These are phyloP conservation scores for Aldabrachelys gigantea DNA, from an alignment of 2,113 vertebrate species.

Conservation along the genomic window DNA sequence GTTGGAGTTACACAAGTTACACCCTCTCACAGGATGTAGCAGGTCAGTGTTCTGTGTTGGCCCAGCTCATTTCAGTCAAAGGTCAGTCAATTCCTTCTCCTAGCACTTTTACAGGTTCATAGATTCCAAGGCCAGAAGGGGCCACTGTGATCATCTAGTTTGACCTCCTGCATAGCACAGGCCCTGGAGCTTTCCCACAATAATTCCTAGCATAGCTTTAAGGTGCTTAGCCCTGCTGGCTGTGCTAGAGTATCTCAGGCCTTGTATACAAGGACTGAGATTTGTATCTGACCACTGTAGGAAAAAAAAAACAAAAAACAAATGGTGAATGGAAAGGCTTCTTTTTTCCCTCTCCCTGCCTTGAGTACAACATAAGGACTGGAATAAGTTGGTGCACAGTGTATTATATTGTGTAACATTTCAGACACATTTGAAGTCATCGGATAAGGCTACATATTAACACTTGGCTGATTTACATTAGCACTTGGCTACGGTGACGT, in stretches of 20 bases:
- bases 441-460: constrained; percentile 67
- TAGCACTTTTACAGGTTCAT: not conserved
- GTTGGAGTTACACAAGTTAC: not conserved
- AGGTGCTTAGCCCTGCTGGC: not conserved
- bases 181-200: not conserved
- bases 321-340: not conserved
- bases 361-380: not conserved
- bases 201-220: not conserved
- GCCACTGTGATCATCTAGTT: not conserved
- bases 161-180: not conserved
- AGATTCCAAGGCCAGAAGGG: not conserved
- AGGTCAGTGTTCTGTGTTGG: rapidly evolving
- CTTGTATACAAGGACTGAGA: not conserved
- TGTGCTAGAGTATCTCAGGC: not conserved
- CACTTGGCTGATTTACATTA: constrained; percentile 43
- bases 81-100: not conserved
- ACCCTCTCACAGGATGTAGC: not conserved
- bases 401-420: not conserved
- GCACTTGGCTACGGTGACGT: constrained; percentile 45
- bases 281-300: not conserved
- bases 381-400: not conserved
- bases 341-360: not conserved
- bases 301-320: not conserved
- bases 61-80: not conserved
- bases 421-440: not conserved